Evolutionary conservation across 2,888 invertebrate genomes (phyloP).

Genomic region (Petrolisthes manimaculis): DNA sequence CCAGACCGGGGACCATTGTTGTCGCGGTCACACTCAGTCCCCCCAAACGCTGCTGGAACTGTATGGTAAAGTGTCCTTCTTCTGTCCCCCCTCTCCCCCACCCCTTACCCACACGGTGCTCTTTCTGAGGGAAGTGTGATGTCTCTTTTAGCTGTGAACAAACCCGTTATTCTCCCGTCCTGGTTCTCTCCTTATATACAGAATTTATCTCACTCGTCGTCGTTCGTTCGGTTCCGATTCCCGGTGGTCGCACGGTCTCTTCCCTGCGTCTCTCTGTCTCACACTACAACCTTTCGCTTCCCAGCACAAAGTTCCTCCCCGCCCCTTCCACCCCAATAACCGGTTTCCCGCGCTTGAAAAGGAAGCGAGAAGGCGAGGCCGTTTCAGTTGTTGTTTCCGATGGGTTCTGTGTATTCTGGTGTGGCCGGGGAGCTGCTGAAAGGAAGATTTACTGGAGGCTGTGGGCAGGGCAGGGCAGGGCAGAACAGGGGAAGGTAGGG

Average conservation of each 20-base stretch:
- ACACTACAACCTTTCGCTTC: not conserved
- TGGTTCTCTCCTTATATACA: not conserved
- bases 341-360: constrained; percentile 26
- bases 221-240: not conserved
- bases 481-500: no score
- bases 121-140: constrained; percentile 18
- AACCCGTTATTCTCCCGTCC: not conserved
- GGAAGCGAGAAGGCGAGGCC: constrained; percentile 20
- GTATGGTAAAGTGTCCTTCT: constrained; percentile 11
- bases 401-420: constrained; percentile 47
- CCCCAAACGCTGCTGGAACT: constrained; percentile 18
- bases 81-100: not conserved
- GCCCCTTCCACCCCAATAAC: constrained; percentile 7
- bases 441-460: constrained; percentile 46
- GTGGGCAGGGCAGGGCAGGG: not conserved
- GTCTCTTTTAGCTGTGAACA: constrained; percentile 14
- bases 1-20: constrained; percentile 31
- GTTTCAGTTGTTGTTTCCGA: constrained; percentile 48
- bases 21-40: constrained; percentile 48
- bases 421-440: constrained; percentile 45
- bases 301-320: not conserved
- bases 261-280: not conserved
- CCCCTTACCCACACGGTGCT: not conserved
- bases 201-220: not conserved
- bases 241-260: no score